Conservation (phyloP, 2,797 vertebrate species). For the Nasua narica region DNA sequence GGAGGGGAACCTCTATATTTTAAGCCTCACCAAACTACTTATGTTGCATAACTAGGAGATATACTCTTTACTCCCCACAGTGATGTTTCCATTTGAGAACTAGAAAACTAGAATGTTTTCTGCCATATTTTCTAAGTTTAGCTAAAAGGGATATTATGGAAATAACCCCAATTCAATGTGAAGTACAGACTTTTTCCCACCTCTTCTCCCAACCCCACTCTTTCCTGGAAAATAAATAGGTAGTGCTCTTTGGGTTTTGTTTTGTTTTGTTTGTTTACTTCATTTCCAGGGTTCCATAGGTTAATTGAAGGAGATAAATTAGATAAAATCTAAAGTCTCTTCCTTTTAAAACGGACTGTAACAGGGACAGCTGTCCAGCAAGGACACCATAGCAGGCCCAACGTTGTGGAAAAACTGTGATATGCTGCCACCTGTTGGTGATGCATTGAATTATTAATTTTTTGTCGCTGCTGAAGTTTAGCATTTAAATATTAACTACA, state of each 20-base stretch:
- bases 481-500: not conserved
- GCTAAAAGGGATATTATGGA: not conserved
- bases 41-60: not conserved
- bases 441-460: not conserved
- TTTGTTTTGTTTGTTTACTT: not conserved
- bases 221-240: not conserved
- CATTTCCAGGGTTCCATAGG: not conserved
- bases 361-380: not conserved
- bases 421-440: slow-evolving; percentile 66
- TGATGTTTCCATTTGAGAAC: not conserved
- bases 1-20: not conserved
- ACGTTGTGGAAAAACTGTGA: not conserved
- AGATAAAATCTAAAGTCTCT: not conserved
- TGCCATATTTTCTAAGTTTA: not conserved
- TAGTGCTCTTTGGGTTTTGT: not conserved
- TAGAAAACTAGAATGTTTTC: not conserved
- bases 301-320: not conserved
- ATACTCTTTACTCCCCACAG: not conserved
- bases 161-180: not conserved
- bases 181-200: not conserved
- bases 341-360: not conserved
- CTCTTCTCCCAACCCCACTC: not conserved
- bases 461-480: not conserved
- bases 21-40: not conserved
- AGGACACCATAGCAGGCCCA: not conserved